These are phyloP conservation scores for Acanthosepion esculentum DNA, from an alignment of 2,888 invertebrate species.

Conservation along the genomic window DNA sequence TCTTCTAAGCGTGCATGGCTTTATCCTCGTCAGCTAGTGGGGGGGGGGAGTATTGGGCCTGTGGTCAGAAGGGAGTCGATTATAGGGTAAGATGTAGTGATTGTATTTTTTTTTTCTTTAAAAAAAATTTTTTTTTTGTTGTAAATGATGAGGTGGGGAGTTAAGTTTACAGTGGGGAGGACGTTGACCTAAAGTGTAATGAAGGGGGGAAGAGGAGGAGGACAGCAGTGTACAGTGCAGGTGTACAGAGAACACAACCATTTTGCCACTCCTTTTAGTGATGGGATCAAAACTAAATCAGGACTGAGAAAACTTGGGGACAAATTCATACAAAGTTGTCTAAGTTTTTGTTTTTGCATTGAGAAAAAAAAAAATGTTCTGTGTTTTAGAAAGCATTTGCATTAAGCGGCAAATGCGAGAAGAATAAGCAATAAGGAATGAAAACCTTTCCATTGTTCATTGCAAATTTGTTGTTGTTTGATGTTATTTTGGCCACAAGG, in stretches of 20 bases:
- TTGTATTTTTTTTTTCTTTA: too few relatives aligned
- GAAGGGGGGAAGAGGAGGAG: neutral
- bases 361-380: too few relatives aligned
- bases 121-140: too few relatives aligned
- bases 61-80: neutral
- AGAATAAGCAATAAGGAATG: neutral
- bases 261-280: slow-evolving; percentile 20
- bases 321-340: slow-evolving; percentile 15
- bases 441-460: neutral
- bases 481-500: slow-evolving; percentile 42
- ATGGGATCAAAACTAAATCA: neutral
- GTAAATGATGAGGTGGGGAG: neutral
- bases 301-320: neutral
- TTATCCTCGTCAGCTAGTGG: neutral
- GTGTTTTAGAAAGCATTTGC: neutral
- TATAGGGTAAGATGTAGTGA: neutral
- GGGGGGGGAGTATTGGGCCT: neutral
- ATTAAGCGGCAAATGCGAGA: neutral
- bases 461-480: neutral
- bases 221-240: neutral
- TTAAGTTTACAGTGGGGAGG: neutral
- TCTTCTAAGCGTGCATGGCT: neutral
- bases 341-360: too few relatives aligned
- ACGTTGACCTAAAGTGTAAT: neutral
- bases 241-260: slow-evolving; percentile 15